Conservation (phyloP, 2,888 invertebrate genomes). For the Sphaerophoria rueppellii region DNA sequence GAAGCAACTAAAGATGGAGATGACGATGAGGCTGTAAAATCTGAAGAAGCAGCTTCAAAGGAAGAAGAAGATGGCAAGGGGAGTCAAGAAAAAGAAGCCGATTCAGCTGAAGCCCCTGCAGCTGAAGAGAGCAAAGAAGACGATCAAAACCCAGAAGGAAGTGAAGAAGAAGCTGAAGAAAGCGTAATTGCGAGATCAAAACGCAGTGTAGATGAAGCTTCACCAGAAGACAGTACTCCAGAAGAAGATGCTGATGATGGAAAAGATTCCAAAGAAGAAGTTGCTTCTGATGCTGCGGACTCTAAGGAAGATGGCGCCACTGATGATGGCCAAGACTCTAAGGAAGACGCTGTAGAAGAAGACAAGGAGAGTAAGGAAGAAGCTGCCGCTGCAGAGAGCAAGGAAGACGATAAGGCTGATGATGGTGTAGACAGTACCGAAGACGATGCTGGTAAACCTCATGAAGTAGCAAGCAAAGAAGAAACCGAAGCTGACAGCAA, state of each 20-base stretch:
- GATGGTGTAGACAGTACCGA: conserved; percentile 78
- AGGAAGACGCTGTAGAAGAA: conserved; percentile 77
- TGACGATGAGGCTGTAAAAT: conserved; percentile 55
- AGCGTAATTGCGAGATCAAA: conserved; percentile 71
- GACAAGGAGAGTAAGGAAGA: conserved; percentile 77
- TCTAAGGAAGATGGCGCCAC: conserved; percentile 77
- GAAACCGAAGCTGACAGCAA: conserved; percentile 78
- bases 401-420: conserved; percentile 64
- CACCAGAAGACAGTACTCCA: conserved; percentile 79
- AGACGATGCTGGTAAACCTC: conserved; percentile 80
- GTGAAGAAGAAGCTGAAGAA: conserved; percentile 75
- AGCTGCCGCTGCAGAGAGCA: conserved; percentile 74
- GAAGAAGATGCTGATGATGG: conserved; percentile 79
- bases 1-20: conserved; percentile 79
- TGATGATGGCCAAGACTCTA: conserved; percentile 75
- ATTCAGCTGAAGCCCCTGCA: conserved; percentile 76
- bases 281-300: conserved; percentile 76
- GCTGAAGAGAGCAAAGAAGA: conserved; percentile 75
- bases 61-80: conserved; percentile 82
- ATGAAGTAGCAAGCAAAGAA: conserved; percentile 77
- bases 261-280: conserved; percentile 76
- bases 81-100: conserved; percentile 79
- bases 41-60: conserved; percentile 17
- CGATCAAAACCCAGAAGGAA: conserved; percentile 79
- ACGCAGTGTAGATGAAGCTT: conserved; percentile 78